These are phyloP conservation scores for Semibalanus balanoides DNA, from an alignment of 1,140 invertebrate species.

Conservation along the genomic window DNA sequence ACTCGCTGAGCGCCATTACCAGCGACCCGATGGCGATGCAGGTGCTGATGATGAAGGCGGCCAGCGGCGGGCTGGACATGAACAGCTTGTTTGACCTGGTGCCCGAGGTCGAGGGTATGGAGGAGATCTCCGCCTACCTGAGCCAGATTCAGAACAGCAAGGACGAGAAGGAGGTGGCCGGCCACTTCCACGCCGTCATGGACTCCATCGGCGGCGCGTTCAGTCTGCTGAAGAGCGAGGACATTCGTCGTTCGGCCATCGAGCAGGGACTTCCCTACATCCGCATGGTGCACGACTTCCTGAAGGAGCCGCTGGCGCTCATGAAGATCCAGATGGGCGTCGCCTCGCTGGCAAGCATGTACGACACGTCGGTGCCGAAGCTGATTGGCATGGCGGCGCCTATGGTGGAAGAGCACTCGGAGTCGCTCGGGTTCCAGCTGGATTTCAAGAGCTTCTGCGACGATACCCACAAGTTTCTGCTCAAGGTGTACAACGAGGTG, in stretches of 20 bases:
- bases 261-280: not conserved
- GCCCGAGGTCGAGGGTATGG: not conserved
- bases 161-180: not conserved
- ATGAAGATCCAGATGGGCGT: conserved; percentile 4
- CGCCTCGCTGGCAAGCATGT: not conserved
- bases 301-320: not conserved
- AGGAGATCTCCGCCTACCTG: not conserved
- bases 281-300: not conserved
- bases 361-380: not conserved
- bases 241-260: not conserved
- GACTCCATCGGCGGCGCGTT: not conserved
- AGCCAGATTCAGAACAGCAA: not conserved
- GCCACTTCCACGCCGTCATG: conserved; percentile 1
- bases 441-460: not conserved
- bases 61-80: not conserved
- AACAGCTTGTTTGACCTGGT: not conserved
- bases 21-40: not conserved
- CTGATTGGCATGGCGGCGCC: not conserved
- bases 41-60: not conserved
- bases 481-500: not conserved
- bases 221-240: not conserved
- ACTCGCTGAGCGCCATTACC: not conserved
- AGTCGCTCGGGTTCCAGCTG: not conserved
- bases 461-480: not conserved
- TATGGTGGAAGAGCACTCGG: not conserved